Base-by-base conservation (phyloP, 2,888 invertebrate species). In the Andrena minutula region DNA sequence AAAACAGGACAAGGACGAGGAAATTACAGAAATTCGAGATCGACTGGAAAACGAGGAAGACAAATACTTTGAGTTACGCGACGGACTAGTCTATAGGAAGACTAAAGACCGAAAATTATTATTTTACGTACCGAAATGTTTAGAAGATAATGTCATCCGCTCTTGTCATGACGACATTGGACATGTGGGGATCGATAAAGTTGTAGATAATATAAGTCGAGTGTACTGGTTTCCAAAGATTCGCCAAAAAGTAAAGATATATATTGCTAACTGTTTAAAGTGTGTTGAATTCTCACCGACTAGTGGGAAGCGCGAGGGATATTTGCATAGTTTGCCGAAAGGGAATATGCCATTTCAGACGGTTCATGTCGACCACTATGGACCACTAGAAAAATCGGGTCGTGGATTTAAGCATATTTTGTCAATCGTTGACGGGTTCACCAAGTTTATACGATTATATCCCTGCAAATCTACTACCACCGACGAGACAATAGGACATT, bases 41-140 rank as follows among this genome's bases (percentile, higher is more conserved):
- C 6, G 51, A 12, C 10, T 80, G 32, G 65, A 64, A 20, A 51
- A 53, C 5, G 28, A 1, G 4, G 68, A 80, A 0, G 63, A 58
- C 8, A 74, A 61, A 47, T 61, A 32, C 2, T 73, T 3, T 10
- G 79, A 79, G 23, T 20, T 79, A 1, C 56, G 65, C 6, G 41
- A 79, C n/a, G 78, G 73, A 3, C 23, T 79, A 4, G 32, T 79
- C 0, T 79, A 79, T 12, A 49, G 68, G 5, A 75, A 75, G 7
- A 6, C 2, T 1, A 75, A 61, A 32, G 53, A 61, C 2, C 6
- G 35, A 23, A 30, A 26, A 3, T 26, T 66, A 26, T 30, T 63
- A 7, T 64, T 76, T 65, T 70, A 47, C 2, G 70, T 76, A 4
- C 65, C 65, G 10, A 1, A 1, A 16, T 16, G n/a, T 0, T 49